phyloP scores from a whole-genome alignment of 1,140 invertebrate species.

The Drosophila cardini region DNA sequence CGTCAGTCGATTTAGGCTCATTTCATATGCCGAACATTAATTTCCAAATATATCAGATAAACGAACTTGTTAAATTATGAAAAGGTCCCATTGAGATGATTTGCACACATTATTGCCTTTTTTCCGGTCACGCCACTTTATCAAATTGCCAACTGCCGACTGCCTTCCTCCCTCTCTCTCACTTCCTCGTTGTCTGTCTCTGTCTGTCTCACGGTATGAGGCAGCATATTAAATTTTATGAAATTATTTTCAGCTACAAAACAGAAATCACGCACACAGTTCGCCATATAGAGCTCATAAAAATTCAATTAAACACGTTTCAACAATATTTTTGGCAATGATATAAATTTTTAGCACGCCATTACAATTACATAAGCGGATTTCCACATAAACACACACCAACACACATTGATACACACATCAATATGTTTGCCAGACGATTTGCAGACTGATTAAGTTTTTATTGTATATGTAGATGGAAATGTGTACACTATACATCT shows the following conservation, averaged over 20 bases:
- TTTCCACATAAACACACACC: constrained; percentile 33
- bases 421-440: constrained; percentile 62
- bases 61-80: constrained; percentile 59
- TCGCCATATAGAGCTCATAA: constrained; percentile 58
- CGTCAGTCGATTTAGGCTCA: constrained; percentile 23
- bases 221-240: constrained; percentile 72
- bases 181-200: too few species aligned
- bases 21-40: constrained; percentile 25
- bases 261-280: constrained; percentile 46
- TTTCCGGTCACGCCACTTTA: constrained; percentile 57
- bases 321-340: constrained; percentile 75
- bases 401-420: constrained; percentile 2
- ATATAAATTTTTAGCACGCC: constrained; percentile 80
- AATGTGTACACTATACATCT: background rate
- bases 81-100: constrained; percentile 58
- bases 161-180: background rate
- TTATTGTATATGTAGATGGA: constrained; percentile 51
- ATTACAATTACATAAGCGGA: constrained; percentile 81
- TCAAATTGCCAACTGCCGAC: constrained; percentile 45
- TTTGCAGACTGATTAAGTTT: constrained; percentile 79
- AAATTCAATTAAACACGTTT: constrained; percentile 83
- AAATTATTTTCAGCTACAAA: constrained; percentile 61
- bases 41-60: constrained; percentile 33
- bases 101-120: constrained; percentile 44
- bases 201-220: background rate